These are phyloP conservation scores for Redunca redunca DNA, from an alignment of 2,113 vertebrate genomes.

Conservation along the genomic window DNA sequence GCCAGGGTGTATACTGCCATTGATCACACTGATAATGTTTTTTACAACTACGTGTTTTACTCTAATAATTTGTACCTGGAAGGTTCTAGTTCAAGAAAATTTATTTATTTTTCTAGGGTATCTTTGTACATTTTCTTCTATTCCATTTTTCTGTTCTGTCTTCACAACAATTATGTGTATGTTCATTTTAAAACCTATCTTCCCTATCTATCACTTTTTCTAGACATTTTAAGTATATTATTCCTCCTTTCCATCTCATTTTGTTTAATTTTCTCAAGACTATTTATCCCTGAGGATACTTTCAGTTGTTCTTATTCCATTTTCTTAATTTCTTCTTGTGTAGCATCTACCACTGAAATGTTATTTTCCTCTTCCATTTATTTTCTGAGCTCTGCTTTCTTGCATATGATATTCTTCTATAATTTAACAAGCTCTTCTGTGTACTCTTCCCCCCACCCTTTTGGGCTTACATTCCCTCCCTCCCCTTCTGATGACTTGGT, in stretches of 20 bases:
- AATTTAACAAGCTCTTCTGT: not conserved
- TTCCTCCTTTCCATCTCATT: not conserved
- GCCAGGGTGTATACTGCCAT: not conserved
- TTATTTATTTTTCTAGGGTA: not conserved
- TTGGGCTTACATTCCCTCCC: not conserved
- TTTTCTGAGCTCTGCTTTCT: not conserved
- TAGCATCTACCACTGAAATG: not conserved
- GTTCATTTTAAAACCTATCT: not conserved
- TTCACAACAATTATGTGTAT: not conserved
- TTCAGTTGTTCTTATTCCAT: not conserved
- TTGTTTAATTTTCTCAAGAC: not conserved
- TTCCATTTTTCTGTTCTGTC: not conserved
- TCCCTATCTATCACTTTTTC: not conserved
- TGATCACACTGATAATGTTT: not conserved
- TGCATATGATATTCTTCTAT: not conserved
- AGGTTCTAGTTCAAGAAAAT: not conserved
- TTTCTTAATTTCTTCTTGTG: not conserved
- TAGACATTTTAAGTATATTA: not conserved
- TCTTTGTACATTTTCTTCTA: not conserved
- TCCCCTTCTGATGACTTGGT: not conserved
- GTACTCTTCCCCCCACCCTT: fast-evolving
- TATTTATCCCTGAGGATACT: not conserved
- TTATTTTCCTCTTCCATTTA: not conserved
- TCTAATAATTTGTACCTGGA: not conserved
- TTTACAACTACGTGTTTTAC: not conserved